Base-by-base conservation (phyloP, 2,113 vertebrate genomes). In the Chionomys nivalis region DNA sequence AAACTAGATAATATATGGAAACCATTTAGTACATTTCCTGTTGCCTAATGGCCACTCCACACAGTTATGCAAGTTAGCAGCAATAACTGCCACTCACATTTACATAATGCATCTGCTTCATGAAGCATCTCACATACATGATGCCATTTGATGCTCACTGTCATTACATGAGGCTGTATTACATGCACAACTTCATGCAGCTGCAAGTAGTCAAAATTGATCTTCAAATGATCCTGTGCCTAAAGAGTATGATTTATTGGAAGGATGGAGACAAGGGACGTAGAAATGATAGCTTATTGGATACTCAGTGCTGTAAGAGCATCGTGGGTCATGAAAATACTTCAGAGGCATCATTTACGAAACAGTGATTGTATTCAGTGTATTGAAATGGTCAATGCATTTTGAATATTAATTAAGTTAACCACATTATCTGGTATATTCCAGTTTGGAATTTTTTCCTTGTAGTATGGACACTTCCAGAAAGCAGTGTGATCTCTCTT, bases 91-190 rank as follows among this genome's bases (percentile, higher is more conserved):
- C 39, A 91, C 24, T 95, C 42, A 44, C 24, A 82, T 95, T 93
- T 91, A 47, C 73, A 91, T 94, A 83, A 91, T 70, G 63, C 58
- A 93, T 93, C 31, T 31, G 87, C 86, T 94, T 97, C 78, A 82
- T 1, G 86, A 77, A 90, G 77, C 17, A 26, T 19, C 75, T 94
- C 81, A 94, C 16, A 49, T 75, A 9, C 58, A 55, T 52, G 24
- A 42, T 96, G 31, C 1, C 75, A 68, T 63, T 86, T 63, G 24
- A 44, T 75, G 58, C 73, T 94, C 65, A 49, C 8, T 79, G 17
- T 87, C 70, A 91, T 68, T 89, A 39, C 39, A 17, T 42, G 0
- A 73, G 16, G 28, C 42, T 88, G 16, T 3, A 28, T 90, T 72
- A 68, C 36, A 91, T 85, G 7, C 2, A 70, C 4, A 90, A 93